phyloP scores from a whole-genome alignment of 23 tunicate species.

The Clavelina lepadiformis region DNA sequence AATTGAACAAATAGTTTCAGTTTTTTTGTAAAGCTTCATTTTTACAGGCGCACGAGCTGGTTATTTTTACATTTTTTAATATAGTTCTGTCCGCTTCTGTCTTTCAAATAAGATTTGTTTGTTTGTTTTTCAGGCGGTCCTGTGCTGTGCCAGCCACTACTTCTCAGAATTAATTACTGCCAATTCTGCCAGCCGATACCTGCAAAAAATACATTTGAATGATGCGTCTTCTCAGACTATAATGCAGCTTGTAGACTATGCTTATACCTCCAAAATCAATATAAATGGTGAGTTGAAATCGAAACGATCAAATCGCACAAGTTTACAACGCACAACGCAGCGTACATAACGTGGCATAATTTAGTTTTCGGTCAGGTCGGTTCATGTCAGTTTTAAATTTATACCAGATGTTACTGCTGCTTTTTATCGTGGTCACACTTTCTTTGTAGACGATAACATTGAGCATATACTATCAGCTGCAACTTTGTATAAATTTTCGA shows the following conservation, averaged over 20 bases:
- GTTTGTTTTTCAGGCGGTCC: conserved; percentile 61
- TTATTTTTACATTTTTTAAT: too few species aligned
- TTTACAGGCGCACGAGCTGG: too few species aligned
- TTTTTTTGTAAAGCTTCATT: too few species aligned
- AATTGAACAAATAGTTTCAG: too few species aligned
- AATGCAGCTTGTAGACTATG: conserved; percentile 53
- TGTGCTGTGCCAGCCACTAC: conserved; percentile 63
- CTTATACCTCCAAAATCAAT: conserved; percentile 58
- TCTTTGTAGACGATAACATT: conserved; percentile 41
- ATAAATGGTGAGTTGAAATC: conserved; percentile 54
- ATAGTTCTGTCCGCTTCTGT: too few species aligned
- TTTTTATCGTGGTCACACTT: background rate
- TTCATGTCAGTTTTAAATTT: too few species aligned
- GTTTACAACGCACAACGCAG: too few species aligned
- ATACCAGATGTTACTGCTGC: too few species aligned
- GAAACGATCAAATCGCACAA: too few species aligned
- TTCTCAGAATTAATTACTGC: conserved; percentile 44
- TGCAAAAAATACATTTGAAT: conserved; percentile 28
- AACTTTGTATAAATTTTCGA: conserved; percentile 27
- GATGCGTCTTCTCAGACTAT: conserved; percentile 31
- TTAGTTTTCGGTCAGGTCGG: too few species aligned
- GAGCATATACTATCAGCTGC: conserved; percentile 65
- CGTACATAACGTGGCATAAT: too few species aligned
- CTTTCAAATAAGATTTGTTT: too few species aligned
- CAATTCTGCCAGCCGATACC: conserved; percentile 29